Evolutionary conservation across 2,113 vertebrate genomes (phyloP).

Genomic region (Cyanistes caeruleus): DNA sequence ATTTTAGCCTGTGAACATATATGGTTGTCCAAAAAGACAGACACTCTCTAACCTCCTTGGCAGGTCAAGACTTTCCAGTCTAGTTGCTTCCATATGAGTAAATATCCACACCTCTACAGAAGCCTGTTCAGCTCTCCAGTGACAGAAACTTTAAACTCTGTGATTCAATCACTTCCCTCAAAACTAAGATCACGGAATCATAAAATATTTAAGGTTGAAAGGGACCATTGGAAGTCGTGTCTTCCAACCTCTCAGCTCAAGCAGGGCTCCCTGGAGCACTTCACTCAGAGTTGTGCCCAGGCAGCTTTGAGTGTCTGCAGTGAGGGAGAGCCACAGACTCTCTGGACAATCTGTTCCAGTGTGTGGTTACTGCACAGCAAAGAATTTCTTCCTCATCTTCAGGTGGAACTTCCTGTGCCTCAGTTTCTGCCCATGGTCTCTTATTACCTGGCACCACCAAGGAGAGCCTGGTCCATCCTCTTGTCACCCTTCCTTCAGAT

Average conservation of each 20-base stretch:
- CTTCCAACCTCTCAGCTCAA: neutral
- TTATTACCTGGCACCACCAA: fast-evolving
- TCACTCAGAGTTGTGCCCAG: neutral
- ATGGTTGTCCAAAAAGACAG: neutral
- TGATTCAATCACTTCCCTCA: neutral
- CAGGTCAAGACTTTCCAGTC: neutral
- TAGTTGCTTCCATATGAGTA: neutral
- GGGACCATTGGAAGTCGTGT: neutral
- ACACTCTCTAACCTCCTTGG: neutral
- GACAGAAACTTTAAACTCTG: neutral
- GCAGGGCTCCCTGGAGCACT: neutral
- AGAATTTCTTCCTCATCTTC: neutral
- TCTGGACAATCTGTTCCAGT: neutral
- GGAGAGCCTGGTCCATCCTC: neutral
- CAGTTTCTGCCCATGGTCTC: neutral
- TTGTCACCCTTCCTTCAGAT: too few species aligned
- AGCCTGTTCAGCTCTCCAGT: neutral
- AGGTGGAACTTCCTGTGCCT: neutral
- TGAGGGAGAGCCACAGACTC: neutral
- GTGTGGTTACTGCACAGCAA: neutral
- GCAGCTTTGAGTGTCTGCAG: neutral
- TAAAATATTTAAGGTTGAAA: neutral
- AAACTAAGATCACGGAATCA: neutral
- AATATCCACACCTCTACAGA: neutral
- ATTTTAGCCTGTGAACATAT: neutral